A percentile compares a stretch with the other conserved stretches of the same genome.
phyloP scores from a whole-genome alignment of 2,113 vertebrate species.

The Thalassarche chlororhynchos region DNA sequence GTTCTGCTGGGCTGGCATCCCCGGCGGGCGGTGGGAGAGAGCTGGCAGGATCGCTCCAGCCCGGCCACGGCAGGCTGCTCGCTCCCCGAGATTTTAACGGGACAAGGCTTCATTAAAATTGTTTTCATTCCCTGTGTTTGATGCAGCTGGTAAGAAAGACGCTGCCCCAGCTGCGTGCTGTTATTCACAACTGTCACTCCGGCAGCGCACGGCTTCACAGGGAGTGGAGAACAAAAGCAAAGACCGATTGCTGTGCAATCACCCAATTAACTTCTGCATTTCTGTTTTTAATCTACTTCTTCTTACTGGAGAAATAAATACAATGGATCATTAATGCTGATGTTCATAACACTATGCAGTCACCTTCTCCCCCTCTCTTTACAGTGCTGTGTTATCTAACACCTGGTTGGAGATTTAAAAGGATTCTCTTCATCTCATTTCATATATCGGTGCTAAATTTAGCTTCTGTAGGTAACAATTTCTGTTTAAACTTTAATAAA shows the following conservation, averaged over 20 bases:
- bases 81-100: not conserved
- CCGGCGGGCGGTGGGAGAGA: not conserved
- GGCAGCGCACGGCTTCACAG: not conserved
- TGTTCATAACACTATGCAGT: not conserved
- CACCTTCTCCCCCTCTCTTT: not conserved
- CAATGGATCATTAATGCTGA: not conserved
- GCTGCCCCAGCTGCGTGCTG: not conserved
- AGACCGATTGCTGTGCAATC: not conserved
- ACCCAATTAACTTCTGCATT: not conserved
- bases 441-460: conserved; percentile 1
- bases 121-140: not conserved
- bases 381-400: not conserved
- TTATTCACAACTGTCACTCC: not conserved
- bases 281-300: not conserved
- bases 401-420: not conserved
- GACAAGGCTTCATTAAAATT: not conserved
- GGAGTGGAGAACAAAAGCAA: not conserved
- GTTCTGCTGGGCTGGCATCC: not conserved
- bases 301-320: not conserved
- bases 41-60: not conserved
- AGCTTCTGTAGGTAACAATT: conserved; percentile 31
- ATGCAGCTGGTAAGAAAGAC: not conserved
- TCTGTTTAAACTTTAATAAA: conserved; percentile 28
- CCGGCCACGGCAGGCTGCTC: not conserved
- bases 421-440: not conserved